Evolutionary conservation across 2,888 invertebrate genomes (phyloP).

Genomic region (Drosophila pseudotalamancana): DNA sequence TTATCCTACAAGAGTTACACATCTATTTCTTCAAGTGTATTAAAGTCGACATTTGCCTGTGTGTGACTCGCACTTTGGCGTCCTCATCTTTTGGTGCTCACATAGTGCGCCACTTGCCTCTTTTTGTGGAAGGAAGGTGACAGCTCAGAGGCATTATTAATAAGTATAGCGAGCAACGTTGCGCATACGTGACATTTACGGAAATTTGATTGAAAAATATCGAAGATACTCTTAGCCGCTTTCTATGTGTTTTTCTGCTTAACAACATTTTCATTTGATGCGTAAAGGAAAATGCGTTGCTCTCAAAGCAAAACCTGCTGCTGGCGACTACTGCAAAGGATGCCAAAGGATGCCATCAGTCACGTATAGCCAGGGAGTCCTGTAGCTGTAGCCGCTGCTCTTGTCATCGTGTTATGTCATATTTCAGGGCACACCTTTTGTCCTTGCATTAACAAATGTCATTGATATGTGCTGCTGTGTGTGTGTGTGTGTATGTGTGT

Average conservation of each 20-base stretch:
- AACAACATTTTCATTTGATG: constrained; percentile 64
- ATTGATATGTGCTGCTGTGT: constrained; percentile 46
- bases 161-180: constrained; percentile 54
- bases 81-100: constrained; percentile 29
- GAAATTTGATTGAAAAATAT: constrained; percentile 77
- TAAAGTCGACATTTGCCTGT: not conserved
- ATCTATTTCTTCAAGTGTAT: constrained; percentile 29
- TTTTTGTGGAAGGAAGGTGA: constrained; percentile 5
- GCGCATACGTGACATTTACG: constrained; percentile 75
- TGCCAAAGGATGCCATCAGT: constrained; percentile 20
- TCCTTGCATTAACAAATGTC: constrained; percentile 49
- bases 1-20: not conserved
- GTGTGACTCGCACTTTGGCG: not conserved
- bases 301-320: constrained; percentile 1
- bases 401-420: constrained; percentile 52
- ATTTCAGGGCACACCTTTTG: constrained; percentile 45
- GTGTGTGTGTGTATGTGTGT: constrained; percentile 28
- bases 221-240: constrained; percentile 55
- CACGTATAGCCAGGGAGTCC: constrained; percentile 43
- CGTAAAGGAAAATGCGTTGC: constrained; percentile 39
- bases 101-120: constrained; percentile 10
- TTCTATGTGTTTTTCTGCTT: constrained; percentile 11
- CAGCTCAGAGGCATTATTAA: constrained; percentile 61
- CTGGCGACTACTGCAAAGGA: not conserved
- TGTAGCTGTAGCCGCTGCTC: not conserved